A percentile compares a stretch with the other conserved stretches of the same genome.
phyloP scores from a whole-genome alignment of 2,113 vertebrate genomes.

The Azemiops feae region DNA sequence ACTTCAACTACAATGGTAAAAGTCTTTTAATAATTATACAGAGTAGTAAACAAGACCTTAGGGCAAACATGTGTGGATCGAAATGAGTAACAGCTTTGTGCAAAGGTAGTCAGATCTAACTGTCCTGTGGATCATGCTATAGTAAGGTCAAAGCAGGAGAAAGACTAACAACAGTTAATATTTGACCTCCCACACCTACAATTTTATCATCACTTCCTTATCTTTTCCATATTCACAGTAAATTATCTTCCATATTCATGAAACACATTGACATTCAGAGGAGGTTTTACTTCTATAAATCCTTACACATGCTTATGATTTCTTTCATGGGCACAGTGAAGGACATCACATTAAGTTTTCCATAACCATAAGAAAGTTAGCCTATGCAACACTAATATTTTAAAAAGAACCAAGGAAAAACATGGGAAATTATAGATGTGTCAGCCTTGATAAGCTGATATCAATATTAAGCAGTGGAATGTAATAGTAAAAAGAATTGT shows the following conservation, averaged over 20 bases:
- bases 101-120: constrained; percentile 57
- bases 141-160: constrained; percentile 50
- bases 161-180: constrained; percentile 68
- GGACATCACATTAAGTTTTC: constrained; percentile 42
- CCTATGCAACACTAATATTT: neutral
- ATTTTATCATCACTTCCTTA: constrained; percentile 52
- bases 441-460: neutral
- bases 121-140: constrained; percentile 50
- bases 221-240: constrained; percentile 75
- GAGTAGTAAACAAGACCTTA: constrained; percentile 68
- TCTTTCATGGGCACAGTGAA: constrained; percentile 52
- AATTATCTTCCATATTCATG: constrained; percentile 70
- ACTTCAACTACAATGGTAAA: constrained; percentile 77
- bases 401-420: neutral
- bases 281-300: constrained; percentile 54
- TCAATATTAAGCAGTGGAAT: neutral
- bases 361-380: constrained; percentile 10
- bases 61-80: constrained; percentile 64
- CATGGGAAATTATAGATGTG: neutral
- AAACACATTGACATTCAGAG: constrained; percentile 62
- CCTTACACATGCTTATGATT: constrained; percentile 51
- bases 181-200: constrained; percentile 58
- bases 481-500: neutral
- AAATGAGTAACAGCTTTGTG: constrained; percentile 71
- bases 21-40: constrained; percentile 77